Conservation (phyloP, 2,797 vertebrate species). For the Sphaeramia orbicularis region DNA sequence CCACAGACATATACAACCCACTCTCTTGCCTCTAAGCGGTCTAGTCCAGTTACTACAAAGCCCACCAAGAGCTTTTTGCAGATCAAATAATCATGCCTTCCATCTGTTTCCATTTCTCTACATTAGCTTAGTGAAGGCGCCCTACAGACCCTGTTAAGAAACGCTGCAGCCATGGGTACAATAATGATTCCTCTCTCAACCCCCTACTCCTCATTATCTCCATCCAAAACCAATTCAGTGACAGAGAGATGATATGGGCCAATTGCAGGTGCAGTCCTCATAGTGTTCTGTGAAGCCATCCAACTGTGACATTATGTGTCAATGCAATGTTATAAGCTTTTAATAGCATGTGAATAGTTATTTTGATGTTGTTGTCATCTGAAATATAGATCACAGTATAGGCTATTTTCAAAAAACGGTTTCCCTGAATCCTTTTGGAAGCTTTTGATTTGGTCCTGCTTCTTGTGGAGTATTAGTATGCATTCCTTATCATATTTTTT, state of each 20-base stretch:
- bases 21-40: slow-evolving; percentile 69
- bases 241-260: slow-evolving; percentile 59
- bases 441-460: slow-evolving; percentile 10
- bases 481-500: background rate
- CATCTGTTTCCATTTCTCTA: slow-evolving; percentile 79
- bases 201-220: slow-evolving; percentile 71
- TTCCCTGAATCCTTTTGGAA: slow-evolving; percentile 9
- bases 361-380: slow-evolving; percentile 43
- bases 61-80: slow-evolving; percentile 77
- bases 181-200: slow-evolving; percentile 74
- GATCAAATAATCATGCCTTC: slow-evolving; percentile 81
- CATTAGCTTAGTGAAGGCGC: slow-evolving; percentile 70
- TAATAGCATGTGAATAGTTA: slow-evolving; percentile 36
- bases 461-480: background rate
- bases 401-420: slow-evolving; percentile 36
- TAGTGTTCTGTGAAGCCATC: slow-evolving; percentile 41
- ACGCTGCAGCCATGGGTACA: slow-evolving; percentile 66
- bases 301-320: slow-evolving; percentile 42
- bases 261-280: slow-evolving; percentile 38
- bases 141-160: slow-evolving; percentile 73
- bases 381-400: slow-evolving; percentile 44
- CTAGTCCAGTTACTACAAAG: slow-evolving; percentile 75
- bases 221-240: slow-evolving; percentile 58
- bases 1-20: slow-evolving; percentile 55
- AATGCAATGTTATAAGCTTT: slow-evolving; percentile 30